Evolutionary conservation across 2,888 invertebrate species (phyloP).

Genomic region (Caenorhabditis imperialis): DNA sequence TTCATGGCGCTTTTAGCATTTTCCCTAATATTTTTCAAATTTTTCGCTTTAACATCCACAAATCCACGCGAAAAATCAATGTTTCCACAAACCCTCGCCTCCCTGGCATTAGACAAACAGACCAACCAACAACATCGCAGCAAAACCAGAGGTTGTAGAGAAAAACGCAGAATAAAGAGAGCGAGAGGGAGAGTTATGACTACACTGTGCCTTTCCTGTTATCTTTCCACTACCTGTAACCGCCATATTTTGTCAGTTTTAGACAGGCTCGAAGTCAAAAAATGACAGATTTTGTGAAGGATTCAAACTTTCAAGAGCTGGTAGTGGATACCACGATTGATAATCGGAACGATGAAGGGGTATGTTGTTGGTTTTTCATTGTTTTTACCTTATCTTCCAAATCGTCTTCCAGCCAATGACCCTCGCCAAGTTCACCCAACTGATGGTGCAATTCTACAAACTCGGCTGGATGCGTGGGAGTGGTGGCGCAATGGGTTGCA

Average conservation of each 20-base stretch:
- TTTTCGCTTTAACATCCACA: slow-evolving; percentile 1
- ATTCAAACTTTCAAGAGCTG: slow-evolving; percentile 39
- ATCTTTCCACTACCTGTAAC: too few species aligned
- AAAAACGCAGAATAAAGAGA: slow-evolving; percentile 2
- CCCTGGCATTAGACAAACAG: slow-evolving; percentile 20
- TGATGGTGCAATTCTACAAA: slow-evolving; percentile 91
- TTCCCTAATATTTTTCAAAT: too few species aligned
- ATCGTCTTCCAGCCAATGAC: slow-evolving; percentile 64
- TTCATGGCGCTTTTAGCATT: too few species aligned
- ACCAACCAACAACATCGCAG: slow-evolving; percentile 1
- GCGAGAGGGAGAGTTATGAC: slow-evolving; percentile 40
- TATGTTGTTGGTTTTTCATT: too few species aligned
- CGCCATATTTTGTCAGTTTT: background rate
- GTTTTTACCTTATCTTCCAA: too few species aligned
- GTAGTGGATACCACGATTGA: slow-evolving; percentile 27
- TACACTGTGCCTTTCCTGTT: slow-evolving; percentile 19
- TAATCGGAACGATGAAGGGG: slow-evolving; percentile 41
- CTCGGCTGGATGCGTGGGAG: slow-evolving; percentile 96
- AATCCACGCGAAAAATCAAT: slow-evolving; percentile 24
- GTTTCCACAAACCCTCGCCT: background rate
- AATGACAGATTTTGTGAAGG: slow-evolving; percentile 39
- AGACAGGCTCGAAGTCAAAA: background rate
- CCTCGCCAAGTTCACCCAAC: slow-evolving; percentile 85
- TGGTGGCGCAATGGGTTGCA: slow-evolving; percentile 83
- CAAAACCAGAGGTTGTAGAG: background rate